Conservation (phyloP, 2,797 vertebrate genomes). For the Danio aesculapii region DNA sequence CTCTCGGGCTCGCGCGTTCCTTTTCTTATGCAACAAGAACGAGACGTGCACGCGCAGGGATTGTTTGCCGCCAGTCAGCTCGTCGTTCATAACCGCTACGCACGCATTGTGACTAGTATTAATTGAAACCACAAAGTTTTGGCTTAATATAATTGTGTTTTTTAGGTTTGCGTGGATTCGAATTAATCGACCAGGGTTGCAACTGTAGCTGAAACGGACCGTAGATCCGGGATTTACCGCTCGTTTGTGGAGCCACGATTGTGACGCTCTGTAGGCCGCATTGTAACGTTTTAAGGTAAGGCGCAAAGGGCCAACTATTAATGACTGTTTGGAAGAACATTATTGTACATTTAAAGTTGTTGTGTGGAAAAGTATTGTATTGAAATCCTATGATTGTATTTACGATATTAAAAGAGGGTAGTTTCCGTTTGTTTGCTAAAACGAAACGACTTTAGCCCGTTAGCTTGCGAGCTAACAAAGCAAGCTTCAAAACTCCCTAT, state of each 20-base stretch:
- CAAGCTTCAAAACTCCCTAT: neutral
- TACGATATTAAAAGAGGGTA: neutral
- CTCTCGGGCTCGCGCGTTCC: neutral
- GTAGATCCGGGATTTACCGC: neutral
- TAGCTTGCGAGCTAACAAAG: conserved; percentile 35
- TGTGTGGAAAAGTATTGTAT: neutral
- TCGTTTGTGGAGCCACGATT: conserved; percentile 19
- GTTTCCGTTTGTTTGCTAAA: neutral
- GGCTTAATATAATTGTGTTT: conserved; percentile 15
- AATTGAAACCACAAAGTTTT: neutral
- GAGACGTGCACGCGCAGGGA: conserved; percentile 43
- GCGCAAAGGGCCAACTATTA: neutral
- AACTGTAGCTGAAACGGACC: neutral
- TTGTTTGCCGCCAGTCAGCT: conserved; percentile 41
- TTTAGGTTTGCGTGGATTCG: conserved; percentile 20
- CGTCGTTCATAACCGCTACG: neutral
- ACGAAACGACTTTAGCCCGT: conserved; percentile 9
- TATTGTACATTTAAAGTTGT: neutral
- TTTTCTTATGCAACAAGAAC: conserved; percentile 50
- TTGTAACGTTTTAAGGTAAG: conserved; percentile 35
- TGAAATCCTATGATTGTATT: neutral
- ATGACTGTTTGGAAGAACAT: neutral
- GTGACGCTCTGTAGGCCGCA: conserved; percentile 34
- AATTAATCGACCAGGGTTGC: neutral
- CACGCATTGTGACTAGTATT: neutral